Evolutionary conservation across 2,888 invertebrate genomes (phyloP), one percentile per base, ranked within the genome.

Genomic region (Diadromus collaris): DNA sequence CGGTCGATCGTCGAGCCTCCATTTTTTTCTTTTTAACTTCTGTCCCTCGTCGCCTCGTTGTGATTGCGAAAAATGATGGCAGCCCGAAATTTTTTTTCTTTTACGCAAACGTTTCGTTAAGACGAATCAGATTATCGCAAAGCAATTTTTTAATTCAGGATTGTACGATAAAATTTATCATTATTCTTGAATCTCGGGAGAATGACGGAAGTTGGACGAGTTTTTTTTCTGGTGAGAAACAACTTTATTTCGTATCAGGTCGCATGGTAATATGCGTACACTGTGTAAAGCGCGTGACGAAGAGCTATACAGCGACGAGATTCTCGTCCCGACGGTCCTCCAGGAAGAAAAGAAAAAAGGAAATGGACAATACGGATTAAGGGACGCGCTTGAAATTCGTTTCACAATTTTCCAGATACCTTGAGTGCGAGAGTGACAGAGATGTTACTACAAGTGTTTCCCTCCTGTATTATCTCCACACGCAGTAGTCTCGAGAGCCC

Each of bases 381-480:
- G 44, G 27, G 27, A 32, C 44, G 16, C 58, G 69, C 44, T 58
- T 58, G 58, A 58, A 44, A 69, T 69, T 69, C 46, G 58, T 69
- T 46, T 44, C 13, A 46, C 58, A 69, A 60, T 69, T 69, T 69
- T 69, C 7, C 19, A 21, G 21, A 44, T 46, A 69, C 4, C 29
- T 7, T n/a, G 44, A 27, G 69, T 21, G 51, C 29, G 60, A 19
- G 72, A 54, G 72, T 56, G 54, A 56, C 54, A 27, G 44, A 38
- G 27, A 44, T 46, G 27, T 69, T 41, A 44, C 13, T 58, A 29
- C 34, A 32, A 34, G 19, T 19, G 34, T 38, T 21, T 38, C 41
- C 9, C 61, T 9, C 34, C 34, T 24, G 61, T 41, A 21, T 41
- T 24, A 21, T 44, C 13, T 13, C 16, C 7, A 4, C 19, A 41